These are phyloP conservation scores for Rhodinocichla rosea DNA, from an alignment of 2,113 vertebrate genomes.

Conservation along the genomic window DNA sequence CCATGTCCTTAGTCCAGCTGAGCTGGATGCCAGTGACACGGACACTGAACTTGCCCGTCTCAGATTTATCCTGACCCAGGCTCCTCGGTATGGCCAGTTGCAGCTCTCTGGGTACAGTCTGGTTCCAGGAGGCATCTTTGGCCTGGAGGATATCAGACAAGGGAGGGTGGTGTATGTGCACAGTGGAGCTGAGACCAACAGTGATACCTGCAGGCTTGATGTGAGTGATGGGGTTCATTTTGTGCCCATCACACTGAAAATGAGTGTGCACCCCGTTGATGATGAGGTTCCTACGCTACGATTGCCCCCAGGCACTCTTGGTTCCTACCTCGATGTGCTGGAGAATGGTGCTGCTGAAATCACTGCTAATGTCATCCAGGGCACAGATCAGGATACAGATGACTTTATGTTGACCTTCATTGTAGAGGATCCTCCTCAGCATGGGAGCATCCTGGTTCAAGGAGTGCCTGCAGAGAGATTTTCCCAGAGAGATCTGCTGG, in stretches of 20 bases:
- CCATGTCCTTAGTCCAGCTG: constrained; percentile 78
- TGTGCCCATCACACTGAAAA: constrained; percentile 86
- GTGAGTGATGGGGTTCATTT: constrained; percentile 89
- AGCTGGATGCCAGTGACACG: constrained; percentile 83
- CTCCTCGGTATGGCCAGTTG: constrained; percentile 82
- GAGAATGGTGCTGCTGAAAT: constrained; percentile 92
- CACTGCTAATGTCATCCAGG: constrained; percentile 86
- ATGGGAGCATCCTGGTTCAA: constrained; percentile 85
- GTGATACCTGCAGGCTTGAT: constrained; percentile 84
- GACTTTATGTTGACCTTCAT: constrained; percentile 92
- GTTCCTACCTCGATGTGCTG: constrained; percentile 87
- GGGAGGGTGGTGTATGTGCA: constrained; percentile 84
- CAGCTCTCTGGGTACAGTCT: constrained; percentile 76
- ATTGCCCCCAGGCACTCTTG: constrained; percentile 85
- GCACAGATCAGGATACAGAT: constrained; percentile 81
- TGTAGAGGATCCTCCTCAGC: constrained; percentile 81
- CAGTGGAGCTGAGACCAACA: constrained; percentile 78
- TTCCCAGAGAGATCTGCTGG: constrained; percentile 89
- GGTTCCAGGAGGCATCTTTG: constrained; percentile 79
- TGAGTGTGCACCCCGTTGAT: constrained; percentile 81
- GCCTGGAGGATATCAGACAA: constrained; percentile 81
- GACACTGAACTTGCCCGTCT: constrained; percentile 85
- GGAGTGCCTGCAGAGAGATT: constrained; percentile 82
- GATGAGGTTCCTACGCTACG: constrained; percentile 77
- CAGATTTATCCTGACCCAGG: constrained; percentile 84